phyloP scores from a whole-genome alignment of 2,113 vertebrate genomes.

The Gymnorhina tibicen region DNA sequence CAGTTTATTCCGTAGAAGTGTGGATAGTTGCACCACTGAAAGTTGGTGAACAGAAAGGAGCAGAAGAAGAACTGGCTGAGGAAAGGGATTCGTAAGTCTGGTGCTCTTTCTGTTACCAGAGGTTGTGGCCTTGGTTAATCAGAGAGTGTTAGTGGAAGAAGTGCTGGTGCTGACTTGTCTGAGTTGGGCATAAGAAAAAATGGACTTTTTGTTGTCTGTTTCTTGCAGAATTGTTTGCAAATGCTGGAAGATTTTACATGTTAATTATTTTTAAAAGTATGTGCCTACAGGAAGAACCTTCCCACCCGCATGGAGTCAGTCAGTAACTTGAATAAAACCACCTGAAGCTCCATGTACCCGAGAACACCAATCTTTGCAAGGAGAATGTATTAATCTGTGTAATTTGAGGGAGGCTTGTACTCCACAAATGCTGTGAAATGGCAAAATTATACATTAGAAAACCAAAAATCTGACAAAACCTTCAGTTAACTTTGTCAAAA shows the following conservation, averaged over 20 bases:
- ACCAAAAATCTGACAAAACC: background rate
- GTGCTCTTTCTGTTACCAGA: background rate
- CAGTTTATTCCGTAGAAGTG: background rate
- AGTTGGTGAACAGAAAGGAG: background rate
- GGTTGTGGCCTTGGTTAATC: background rate
- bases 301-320: background rate
- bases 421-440: background rate
- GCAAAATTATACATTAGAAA: background rate
- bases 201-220: background rate
- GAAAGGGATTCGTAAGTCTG: background rate
- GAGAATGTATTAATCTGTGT: background rate
- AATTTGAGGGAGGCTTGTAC: background rate
- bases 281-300: background rate
- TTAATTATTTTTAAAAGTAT: background rate
- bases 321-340: background rate
- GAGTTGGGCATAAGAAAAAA: background rate
- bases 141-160: background rate
- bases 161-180: background rate
- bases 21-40: background rate
- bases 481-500: background rate
- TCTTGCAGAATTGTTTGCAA: background rate
- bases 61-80: background rate
- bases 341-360: background rate
- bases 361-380: background rate
- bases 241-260: background rate